phyloP scores from a whole-genome alignment of 1,140 invertebrate species.

The Brachionus angularis region DNA sequence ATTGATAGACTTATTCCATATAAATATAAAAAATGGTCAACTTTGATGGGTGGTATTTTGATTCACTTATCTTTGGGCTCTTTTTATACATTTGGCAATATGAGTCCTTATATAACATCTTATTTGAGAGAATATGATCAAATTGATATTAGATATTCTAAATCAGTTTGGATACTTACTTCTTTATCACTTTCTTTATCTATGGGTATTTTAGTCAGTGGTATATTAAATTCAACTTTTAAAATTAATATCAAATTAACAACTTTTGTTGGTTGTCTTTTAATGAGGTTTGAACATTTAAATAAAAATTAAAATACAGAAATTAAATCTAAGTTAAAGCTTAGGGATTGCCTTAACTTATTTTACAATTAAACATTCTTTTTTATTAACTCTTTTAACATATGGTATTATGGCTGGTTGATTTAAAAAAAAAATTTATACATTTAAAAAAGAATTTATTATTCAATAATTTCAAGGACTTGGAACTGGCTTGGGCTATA shows the following conservation, averaged over 20 bases:
- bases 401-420: constrained; percentile 51
- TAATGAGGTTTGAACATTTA: constrained; percentile 46
- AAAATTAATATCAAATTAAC: constrained; percentile 51
- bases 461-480: too few relatives aligned
- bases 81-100: constrained; percentile 48
- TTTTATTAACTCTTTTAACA: constrained; percentile 49
- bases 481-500: constrained; percentile 57
- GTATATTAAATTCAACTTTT: constrained; percentile 50
- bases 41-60: constrained; percentile 29
- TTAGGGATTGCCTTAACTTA: constrained; percentile 54
- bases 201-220: constrained; percentile 49
- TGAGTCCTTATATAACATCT: constrained; percentile 59
- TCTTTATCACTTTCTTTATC: constrained; percentile 45
- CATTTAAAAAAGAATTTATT: background rate
- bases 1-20: constrained; percentile 12
- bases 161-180: constrained; percentile 55
- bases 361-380: constrained; percentile 53
- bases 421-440: background rate
- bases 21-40: constrained; percentile 36
- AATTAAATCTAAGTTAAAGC: constrained; percentile 48
- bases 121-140: constrained; percentile 50
- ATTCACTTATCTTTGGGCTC: constrained; percentile 33
- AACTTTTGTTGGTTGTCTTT: constrained; percentile 49
- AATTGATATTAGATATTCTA: constrained; percentile 49
- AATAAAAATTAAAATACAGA: background rate